phyloP scores from a whole-genome alignment of 2,113 vertebrate species.

The Python bivittatus region DNA sequence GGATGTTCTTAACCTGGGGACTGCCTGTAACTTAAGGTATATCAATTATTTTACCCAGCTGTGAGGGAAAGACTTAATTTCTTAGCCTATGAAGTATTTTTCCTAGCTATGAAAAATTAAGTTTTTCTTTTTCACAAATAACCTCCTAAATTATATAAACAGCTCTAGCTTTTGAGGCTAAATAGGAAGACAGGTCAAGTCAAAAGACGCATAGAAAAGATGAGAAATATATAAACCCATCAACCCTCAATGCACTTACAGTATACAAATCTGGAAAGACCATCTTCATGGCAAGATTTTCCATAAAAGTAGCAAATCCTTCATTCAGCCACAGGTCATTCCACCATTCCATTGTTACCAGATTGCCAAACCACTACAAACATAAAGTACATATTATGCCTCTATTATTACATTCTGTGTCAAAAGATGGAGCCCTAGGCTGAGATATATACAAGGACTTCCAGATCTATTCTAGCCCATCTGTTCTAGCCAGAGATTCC shows the following conservation, averaged over 20 bases:
- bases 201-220: not conserved
- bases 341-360: constrained; percentile 98
- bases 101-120: too few relatives aligned
- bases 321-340: constrained; percentile 96
- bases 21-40: not conserved
- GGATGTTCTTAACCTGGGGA: too few relatives aligned
- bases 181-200: not conserved
- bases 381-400: constrained; percentile 11
- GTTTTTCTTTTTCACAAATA: not conserved
- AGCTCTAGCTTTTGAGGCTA: not conserved
- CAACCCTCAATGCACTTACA: constrained; percentile 74
- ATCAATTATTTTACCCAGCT: not conserved
- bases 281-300: constrained; percentile 83
- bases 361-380: constrained; percentile 94
- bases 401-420: not conserved
- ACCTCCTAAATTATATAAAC: not conserved
- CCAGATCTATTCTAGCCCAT: not conserved
- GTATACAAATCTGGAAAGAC: constrained; percentile 78
- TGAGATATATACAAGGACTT: not conserved
- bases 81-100: not conserved
- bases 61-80: not conserved
- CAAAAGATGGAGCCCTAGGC: not conserved
- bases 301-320: constrained; percentile 97
- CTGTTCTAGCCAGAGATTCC: not conserved
- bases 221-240: not conserved